phyloP scores from a whole-genome alignment of 2,797 vertebrate genomes.

The Catostomus latipinnis region DNA sequence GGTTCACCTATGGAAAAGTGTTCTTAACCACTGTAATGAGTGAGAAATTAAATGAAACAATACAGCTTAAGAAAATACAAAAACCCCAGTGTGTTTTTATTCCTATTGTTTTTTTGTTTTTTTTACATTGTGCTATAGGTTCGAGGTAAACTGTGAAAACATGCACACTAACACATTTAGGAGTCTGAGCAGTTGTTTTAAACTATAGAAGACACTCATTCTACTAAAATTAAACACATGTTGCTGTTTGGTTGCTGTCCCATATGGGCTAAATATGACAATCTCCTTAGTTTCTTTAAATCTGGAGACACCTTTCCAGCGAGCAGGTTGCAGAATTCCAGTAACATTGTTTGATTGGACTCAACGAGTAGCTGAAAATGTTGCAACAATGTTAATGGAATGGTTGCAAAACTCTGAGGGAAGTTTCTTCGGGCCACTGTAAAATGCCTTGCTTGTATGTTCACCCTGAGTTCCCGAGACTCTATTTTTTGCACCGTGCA shows the following conservation, averaged over 20 bases:
- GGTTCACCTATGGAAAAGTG: conserved; percentile 84
- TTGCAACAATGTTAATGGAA: conserved; percentile 60
- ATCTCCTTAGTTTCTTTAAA: conserved; percentile 95
- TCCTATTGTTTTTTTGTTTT: conserved; percentile 67
- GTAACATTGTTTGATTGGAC: conserved; percentile 57
- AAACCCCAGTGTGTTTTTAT: conserved; percentile 77
- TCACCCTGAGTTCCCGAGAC: conserved; percentile 89
- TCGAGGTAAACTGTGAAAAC: conserved; percentile 89
- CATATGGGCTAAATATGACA: conserved; percentile 95
- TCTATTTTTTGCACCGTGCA: conserved; percentile 94
- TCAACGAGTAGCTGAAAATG: conserved; percentile 31
- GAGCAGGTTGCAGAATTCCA: conserved; percentile 68
- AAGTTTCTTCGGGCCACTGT: conserved; percentile 86
- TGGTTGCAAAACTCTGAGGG: conserved; percentile 66
- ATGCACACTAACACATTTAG: conserved; percentile 66
- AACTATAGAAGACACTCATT: conserved; percentile 38
- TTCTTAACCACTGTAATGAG: conserved; percentile 86
- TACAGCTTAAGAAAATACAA: conserved; percentile 74
- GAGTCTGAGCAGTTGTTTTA: conserved; percentile 73
- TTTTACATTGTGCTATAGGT: conserved; percentile 82
- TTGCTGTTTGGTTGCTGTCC: conserved; percentile 88
- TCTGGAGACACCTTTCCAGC: conserved; percentile 83
- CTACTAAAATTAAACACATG: conserved; percentile 63
- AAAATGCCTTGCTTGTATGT: conserved; percentile 98
- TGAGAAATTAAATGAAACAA: conserved; percentile 70